phyloP scores from a whole-genome alignment of 2,888 invertebrate genomes.

The Ctenicera cuprea region DNA sequence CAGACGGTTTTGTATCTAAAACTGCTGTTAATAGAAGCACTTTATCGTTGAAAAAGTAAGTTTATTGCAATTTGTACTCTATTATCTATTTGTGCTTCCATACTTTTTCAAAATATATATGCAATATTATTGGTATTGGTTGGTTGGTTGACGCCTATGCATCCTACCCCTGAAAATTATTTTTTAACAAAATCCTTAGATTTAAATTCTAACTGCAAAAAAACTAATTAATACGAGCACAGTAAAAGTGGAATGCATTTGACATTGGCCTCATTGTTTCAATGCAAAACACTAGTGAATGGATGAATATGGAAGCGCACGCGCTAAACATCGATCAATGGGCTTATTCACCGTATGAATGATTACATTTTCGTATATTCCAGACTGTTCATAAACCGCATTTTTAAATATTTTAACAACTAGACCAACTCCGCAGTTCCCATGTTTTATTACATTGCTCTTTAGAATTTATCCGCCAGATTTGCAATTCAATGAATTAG shows the following conservation, averaged over 20 bases:
- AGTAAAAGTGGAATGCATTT: slow-evolving; percentile 48
- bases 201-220: not conserved
- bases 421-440: not conserved
- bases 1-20: no score
- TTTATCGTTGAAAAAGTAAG: no score
- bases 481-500: slow-evolving; percentile 58
- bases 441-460: not conserved
- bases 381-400: slow-evolving; percentile 16
- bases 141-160: no score
- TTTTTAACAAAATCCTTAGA: not conserved
- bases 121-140: no score
- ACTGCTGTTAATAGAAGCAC: no score
- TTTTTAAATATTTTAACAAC: slow-evolving; percentile 24
- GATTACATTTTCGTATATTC: slow-evolving; percentile 27
- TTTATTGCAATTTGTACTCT: no score
- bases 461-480: slow-evolving; percentile 47
- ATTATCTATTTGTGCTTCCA: no score
- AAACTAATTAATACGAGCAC: slow-evolving; percentile 1
- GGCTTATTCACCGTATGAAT: slow-evolving; percentile 42
- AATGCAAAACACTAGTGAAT: slow-evolving; percentile 55
- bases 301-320: slow-evolving; percentile 54
- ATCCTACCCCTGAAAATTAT: no score
- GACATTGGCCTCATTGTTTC: slow-evolving; percentile 55
- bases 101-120: no score
- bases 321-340: slow-evolving; percentile 58